Conservation (phyloP, 2,888 invertebrate species). For the Drosophila pegasa region DNA sequence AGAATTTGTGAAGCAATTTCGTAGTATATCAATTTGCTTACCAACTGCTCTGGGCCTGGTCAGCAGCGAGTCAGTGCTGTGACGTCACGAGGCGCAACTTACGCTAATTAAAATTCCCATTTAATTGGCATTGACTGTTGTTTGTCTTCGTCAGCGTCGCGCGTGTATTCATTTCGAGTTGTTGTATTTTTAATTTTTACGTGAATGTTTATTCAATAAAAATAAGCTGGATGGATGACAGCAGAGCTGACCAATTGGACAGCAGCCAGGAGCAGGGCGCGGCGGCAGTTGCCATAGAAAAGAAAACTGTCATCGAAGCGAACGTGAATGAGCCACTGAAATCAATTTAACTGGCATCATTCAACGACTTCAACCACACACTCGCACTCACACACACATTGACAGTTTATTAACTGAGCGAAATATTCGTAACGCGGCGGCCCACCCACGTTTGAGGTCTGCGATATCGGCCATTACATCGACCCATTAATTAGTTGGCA, state of each 20-base stretch:
- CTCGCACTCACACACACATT: conserved; percentile 37
- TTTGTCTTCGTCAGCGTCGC: conserved; percentile 69
- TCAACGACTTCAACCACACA: conserved; percentile 73
- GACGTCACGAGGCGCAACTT: conserved; percentile 70
- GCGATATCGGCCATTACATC: conserved; percentile 67
- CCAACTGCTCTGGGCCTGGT: too few relatives aligned
- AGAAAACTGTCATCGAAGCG: conserved; percentile 37
- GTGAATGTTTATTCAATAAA: conserved; percentile 78
- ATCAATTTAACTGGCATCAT: conserved; percentile 78
- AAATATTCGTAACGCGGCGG: conserved; percentile 67
- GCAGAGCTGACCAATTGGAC: conserved; percentile 17
- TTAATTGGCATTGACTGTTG: conserved; percentile 78
- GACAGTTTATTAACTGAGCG: conserved; percentile 76
- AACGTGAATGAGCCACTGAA: conserved; percentile 61
- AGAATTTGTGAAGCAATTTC: too few relatives aligned
- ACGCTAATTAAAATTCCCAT: conserved; percentile 82
- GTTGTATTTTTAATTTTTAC: conserved; percentile 26
- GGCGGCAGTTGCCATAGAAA: conserved; percentile 31
- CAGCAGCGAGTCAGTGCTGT: too few relatives aligned
- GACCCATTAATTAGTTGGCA: conserved; percentile 75
- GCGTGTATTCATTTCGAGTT: conserved; percentile 3
- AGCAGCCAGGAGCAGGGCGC: background rate
- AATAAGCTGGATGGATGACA: conserved; percentile 49
- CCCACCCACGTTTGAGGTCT: conserved; percentile 57
- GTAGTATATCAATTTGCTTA: too few relatives aligned